phyloP scores from a whole-genome alignment of 2,888 invertebrate genomes.

The Hypolimnas misippus region DNA sequence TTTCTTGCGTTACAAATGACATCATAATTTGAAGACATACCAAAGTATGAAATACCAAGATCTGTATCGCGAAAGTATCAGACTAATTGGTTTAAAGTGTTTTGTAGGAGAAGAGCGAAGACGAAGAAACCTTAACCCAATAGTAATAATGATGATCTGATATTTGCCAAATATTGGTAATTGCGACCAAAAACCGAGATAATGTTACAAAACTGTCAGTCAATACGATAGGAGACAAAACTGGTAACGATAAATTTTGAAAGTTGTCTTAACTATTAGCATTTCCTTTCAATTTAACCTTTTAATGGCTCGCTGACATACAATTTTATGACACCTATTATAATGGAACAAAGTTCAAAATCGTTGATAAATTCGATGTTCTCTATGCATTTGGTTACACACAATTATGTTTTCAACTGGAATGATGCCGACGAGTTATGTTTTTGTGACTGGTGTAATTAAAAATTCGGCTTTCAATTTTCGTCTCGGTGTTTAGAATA shows the following conservation, averaged over 20 bases:
- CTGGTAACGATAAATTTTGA: constrained; percentile 54
- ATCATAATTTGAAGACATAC: too few species aligned
- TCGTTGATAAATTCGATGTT: constrained; percentile 17
- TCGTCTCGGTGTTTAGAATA: constrained; percentile 48
- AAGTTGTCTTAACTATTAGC: constrained; percentile 50
- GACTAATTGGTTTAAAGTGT: too few species aligned
- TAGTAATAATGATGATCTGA: too few species aligned
- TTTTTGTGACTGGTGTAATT: constrained; percentile 51
- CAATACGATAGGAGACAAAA: constrained; percentile 43
- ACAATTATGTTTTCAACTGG: constrained; percentile 43
- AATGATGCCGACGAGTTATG: constrained; percentile 48
- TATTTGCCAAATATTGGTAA: not conserved
- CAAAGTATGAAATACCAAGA: too few species aligned
- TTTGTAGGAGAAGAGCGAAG: too few species aligned
- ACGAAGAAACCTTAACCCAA: too few species aligned
- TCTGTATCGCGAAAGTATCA: too few species aligned
- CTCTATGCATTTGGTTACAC: constrained; percentile 36
- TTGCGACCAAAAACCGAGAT: not conserved
- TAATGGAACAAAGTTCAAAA: constrained; percentile 41
- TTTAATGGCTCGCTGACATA: constrained; percentile 22
- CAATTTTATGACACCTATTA: constrained; percentile 17
- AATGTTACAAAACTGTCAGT: constrained; percentile 15
- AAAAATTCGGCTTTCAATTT: constrained; percentile 55
- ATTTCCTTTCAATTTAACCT: constrained; percentile 47
- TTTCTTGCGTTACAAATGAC: too few species aligned